Base-by-base conservation (phyloP, 1,140 invertebrate genomes). In the Scaptomyza graminum region DNA sequence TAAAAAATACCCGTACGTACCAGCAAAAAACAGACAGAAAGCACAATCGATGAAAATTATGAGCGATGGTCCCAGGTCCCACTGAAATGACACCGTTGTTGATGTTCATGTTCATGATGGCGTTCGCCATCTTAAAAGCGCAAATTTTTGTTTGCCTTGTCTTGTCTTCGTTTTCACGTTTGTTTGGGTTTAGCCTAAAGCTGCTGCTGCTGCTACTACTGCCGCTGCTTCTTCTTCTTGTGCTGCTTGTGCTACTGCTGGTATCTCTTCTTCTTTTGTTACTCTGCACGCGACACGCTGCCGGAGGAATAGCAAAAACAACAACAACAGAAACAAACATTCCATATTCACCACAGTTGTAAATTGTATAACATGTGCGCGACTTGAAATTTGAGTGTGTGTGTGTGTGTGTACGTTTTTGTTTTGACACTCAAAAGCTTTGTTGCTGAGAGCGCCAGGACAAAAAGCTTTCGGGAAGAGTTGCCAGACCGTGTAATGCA, bases 71-170 rank as follows among this genome's bases (percentile, higher is more conserved):
- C n/a, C n/a, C 52, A 54, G 47, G 25, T 49, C 51, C 28, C 41
- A 28, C 39, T 25, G 12, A 71, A 65, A 59, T 57, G 41, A 47
- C 41, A 63, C 28, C 51, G n/a, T 15, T 52, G 50, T 52, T 51
- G 25, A 51, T 22, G 57, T 34, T 62, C 34, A 73, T 76, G 62
- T 47, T 81, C 54, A 72, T 77, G 77, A 80, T 85, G 70, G 52
- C 25, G 39, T 66, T 65, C 64, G 62, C 70, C 55, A 15, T 87
- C 79, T 79, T 87, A 87, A 87, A 85, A 87, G 71, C 74, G 83
- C 63, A 85, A 87, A 88, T 82, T 82, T 87, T 87, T 88, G 83
- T 88, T 87, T 87, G 82, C 75, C 82, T 85, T 85, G 82, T 82
- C 82, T 76, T 75, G 78, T 56, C 47, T 34, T 57, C 39, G 34